phyloP scores from a whole-genome alignment of 2,888 invertebrate genomes.

The Conchocele bisecta region DNA sequence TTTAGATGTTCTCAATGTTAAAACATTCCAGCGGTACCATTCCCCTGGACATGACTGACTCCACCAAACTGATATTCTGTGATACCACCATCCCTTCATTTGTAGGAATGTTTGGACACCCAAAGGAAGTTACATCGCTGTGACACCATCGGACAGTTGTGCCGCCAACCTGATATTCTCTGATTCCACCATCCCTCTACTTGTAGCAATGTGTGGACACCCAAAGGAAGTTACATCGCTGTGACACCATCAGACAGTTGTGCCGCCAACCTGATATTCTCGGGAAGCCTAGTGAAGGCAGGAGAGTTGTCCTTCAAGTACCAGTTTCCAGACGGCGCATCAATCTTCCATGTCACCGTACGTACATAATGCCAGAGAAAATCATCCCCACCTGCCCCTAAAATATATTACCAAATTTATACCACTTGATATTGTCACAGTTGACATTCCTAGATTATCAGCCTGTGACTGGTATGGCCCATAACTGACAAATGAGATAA shows the following conservation, averaged over 20 bases:
- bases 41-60: too few relatives aligned
- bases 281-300: constrained; percentile 84
- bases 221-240: constrained; percentile 82
- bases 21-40: too few relatives aligned
- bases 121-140: constrained; percentile 83
- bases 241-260: constrained; percentile 84
- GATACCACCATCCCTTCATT: too few relatives aligned
- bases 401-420: background rate
- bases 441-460: too few relatives aligned
- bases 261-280: constrained; percentile 84
- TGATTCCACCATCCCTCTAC: too few relatives aligned
- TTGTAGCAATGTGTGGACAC: constrained; percentile 75
- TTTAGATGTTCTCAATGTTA: too few relatives aligned
- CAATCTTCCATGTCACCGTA: constrained; percentile 84
- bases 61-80: too few relatives aligned
- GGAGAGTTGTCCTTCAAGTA: constrained; percentile 83
- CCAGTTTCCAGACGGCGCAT: constrained; percentile 83
- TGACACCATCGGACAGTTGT: constrained; percentile 84
- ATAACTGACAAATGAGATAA: too few relatives aligned
- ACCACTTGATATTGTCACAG: too few relatives aligned
- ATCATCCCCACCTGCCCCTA: background rate
- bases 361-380: constrained; percentile 33
- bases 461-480: too few relatives aligned
- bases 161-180: too few relatives aligned
- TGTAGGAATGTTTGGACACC: constrained; percentile 76